Evolutionary conservation across 1,140 invertebrate species (phyloP), one percentile per base, ranked within the genome.

Genomic region (Mizuhopecten yessoensis): DNA sequence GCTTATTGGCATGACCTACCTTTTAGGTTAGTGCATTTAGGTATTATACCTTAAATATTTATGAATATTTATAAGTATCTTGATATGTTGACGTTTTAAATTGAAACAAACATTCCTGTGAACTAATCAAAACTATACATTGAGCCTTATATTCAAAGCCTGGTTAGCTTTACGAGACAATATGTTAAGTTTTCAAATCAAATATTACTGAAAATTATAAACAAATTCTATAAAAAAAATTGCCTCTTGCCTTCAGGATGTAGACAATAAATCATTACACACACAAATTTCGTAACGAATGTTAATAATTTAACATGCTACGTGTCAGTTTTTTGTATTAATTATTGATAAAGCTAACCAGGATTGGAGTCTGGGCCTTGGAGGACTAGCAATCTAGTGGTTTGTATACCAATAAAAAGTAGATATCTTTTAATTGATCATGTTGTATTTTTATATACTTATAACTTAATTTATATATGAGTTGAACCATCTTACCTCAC

Each of bases 331-430:
- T 49, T 49, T 49, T 23, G 20, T 13, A n/a, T 49, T 1, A 49
- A 49, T 17, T 49, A 23, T 10, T 5, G 2, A 49, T 49, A 20
- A 49, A 49, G 45, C 15, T 49, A 20, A 49, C 20, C 11, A 23
- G 57, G 57, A 29, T 75, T 75, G 57, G 29, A 75, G 2, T 5
- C 57, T 17, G 23, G 57, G 57, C 57, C 11, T 29, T 75, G 57
- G 57, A 75, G 57, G 57, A 29, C n/a, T 29, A 75, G 57, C 23
- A 75, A 75, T 75, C 57, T 75, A 75, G 57, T 75, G 23, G 57
- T 75, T 75, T 75, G 57, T 75, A 29, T 29, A 75, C 57, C n/a
- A 29, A n/a, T 29, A 17, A 29, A 75, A n/a, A 29, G 7, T 7
- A 20, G 9, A 75, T 75, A 17, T 39, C 5, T 39, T 7, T 39